Evolutionary conservation across 2,888 invertebrate genomes (phyloP).

Genomic region (Drosophila fungiperda): DNA sequence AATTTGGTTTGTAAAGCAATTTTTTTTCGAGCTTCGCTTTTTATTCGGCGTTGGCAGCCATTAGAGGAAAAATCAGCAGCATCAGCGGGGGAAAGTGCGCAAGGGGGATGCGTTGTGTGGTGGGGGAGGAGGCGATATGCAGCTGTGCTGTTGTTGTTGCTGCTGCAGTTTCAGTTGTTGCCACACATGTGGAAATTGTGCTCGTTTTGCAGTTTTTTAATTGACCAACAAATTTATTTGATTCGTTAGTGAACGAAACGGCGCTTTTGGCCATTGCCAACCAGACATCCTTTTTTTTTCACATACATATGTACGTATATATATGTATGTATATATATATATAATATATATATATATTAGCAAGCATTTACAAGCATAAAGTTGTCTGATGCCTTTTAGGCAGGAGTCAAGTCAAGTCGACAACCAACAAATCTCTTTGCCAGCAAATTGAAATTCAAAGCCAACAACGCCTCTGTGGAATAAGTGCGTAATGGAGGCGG

Average conservation of each 20-base stretch:
- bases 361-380: constrained; percentile 38
- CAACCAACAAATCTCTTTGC: not conserved
- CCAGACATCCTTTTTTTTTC: constrained; percentile 35
- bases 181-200: constrained; percentile 80
- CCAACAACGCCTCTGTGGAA: constrained; percentile 11
- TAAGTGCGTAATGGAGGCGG: not conserved
- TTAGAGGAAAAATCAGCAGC: constrained; percentile 79
- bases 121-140: not conserved
- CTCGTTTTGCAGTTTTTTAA: constrained; percentile 85
- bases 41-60: constrained; percentile 77
- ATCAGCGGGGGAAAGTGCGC: constrained; percentile 42
- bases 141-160: constrained; percentile 36
- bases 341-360: constrained; percentile 19
- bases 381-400: constrained; percentile 1
- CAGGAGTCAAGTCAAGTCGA: not conserved
- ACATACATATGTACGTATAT: constrained; percentile 1
- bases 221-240: constrained; percentile 85
- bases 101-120: not conserved
- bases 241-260: constrained; percentile 84
- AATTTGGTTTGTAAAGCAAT: constrained; percentile 72
- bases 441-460: constrained; percentile 67
- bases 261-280: constrained; percentile 38
- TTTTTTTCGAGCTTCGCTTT: constrained; percentile 63
- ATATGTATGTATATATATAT: not conserved
- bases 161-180: constrained; percentile 61